Evolutionary conservation across 2,888 invertebrate species (phyloP).

Genomic region (Sphecodes monilicornis): DNA sequence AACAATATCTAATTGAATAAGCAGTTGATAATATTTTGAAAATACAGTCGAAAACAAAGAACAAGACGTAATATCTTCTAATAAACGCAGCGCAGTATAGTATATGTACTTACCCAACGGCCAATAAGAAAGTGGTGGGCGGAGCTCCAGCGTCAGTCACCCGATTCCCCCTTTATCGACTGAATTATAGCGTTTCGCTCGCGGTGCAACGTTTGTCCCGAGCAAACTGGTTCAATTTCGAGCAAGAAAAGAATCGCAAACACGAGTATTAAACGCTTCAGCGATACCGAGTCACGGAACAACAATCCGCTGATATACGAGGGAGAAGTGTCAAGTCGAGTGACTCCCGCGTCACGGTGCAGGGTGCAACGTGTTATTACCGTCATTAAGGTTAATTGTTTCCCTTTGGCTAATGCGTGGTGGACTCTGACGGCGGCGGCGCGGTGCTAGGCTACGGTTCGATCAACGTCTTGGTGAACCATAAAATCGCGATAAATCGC

Average conservation of each 20-base stretch:
- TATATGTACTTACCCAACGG: background rate
- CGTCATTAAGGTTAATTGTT: constrained; percentile 82
- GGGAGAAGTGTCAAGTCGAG: constrained; percentile 13
- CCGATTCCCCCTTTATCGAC: background rate
- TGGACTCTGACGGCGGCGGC: constrained; percentile 59
- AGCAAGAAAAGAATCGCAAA: background rate
- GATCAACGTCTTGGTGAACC: constrained; percentile 71
- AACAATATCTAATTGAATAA: too few relatives aligned
- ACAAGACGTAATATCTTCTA: background rate
- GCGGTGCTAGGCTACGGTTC: constrained; percentile 47
- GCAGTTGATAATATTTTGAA: too few relatives aligned
- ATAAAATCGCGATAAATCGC: constrained; percentile 73
- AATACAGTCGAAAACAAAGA: background rate
- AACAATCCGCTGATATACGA: background rate
- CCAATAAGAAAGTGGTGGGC: background rate
- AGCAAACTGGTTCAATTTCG: background rate
- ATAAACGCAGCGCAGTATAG: background rate
- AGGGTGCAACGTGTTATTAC: constrained; percentile 78
- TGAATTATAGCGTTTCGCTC: background rate
- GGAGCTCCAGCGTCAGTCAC: background rate
- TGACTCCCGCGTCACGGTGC: background rate
- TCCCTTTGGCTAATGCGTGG: constrained; percentile 67
- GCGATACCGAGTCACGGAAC: background rate
- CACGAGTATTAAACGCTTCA: constrained; percentile 6
- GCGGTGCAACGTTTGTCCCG: background rate